These are phyloP conservation scores for Neodontobutis hainanensis DNA, from an alignment of 2,113 vertebrate species.

Conservation along the genomic window DNA sequence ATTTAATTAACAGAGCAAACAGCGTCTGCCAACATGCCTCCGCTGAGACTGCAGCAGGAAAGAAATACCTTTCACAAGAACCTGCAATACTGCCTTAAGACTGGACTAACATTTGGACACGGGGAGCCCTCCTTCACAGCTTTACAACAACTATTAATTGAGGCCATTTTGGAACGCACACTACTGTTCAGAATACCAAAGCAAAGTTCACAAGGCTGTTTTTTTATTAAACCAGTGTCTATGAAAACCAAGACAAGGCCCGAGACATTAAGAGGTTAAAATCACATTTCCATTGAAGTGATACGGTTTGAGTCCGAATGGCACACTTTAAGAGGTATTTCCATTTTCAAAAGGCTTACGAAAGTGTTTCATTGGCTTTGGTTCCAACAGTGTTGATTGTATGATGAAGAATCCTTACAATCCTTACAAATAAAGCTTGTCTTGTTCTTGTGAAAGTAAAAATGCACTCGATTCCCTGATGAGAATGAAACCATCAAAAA, in stretches of 20 bases:
- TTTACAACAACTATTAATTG: slow-evolving; percentile 44
- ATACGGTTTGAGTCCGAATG: no score
- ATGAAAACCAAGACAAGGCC: background rate
- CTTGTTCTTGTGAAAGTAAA: no score
- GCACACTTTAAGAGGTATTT: no score
- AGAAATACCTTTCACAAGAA: slow-evolving; percentile 70
- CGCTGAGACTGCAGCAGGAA: slow-evolving; percentile 73
- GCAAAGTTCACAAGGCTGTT: slow-evolving; percentile 17
- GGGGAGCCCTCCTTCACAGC: slow-evolving; percentile 29
- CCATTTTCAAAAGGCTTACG: no score
- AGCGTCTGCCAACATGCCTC: slow-evolving; percentile 80
- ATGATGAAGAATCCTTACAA: no score
- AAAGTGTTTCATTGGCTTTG: no score
- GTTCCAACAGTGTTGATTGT: no score
- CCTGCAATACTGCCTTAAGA: slow-evolving; percentile 66
- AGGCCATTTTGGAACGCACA: slow-evolving; percentile 52
- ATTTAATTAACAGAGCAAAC: slow-evolving; percentile 86
- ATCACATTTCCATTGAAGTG: no score
- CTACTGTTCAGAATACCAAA: slow-evolving; percentile 28
- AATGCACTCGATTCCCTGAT: no score
- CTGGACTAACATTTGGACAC: slow-evolving; percentile 57
- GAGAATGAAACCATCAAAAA: no score
- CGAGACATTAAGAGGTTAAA: no score
- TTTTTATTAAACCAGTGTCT: background rate
- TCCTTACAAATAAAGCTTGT: no score